Conservation (phyloP, 2,888 invertebrate genomes). For the Leucophenga maculata region DNA sequence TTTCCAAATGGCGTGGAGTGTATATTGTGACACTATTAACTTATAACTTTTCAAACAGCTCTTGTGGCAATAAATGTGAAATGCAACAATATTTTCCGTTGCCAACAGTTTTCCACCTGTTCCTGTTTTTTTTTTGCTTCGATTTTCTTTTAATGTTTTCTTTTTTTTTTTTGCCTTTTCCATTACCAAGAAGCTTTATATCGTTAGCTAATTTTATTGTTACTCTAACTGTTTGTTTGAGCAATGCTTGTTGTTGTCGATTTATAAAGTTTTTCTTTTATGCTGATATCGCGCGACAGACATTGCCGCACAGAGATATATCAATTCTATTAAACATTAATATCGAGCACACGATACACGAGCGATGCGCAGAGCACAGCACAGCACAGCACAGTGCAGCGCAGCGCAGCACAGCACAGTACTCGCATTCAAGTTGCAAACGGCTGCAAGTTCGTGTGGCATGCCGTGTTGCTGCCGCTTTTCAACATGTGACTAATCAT, state of each 20-base stretch:
- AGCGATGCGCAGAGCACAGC: too few relatives aligned
- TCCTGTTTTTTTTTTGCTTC: slow-evolving; percentile 43
- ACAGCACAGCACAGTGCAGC: too few relatives aligned
- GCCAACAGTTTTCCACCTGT: slow-evolving; percentile 61
- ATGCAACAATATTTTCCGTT: slow-evolving; percentile 47
- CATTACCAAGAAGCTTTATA: slow-evolving; percentile 50
- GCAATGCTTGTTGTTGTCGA: slow-evolving; percentile 29
- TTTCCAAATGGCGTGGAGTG: too few relatives aligned
- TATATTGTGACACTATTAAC: too few relatives aligned
- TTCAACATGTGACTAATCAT: slow-evolving; percentile 28
- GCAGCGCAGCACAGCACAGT: too few relatives aligned
- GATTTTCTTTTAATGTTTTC: slow-evolving; percentile 7
- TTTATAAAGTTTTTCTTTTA: not conserved
- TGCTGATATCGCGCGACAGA: not conserved
- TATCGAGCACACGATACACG: slow-evolving; percentile 31
- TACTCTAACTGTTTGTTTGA: slow-evolving; percentile 62
- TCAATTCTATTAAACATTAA: slow-evolving; percentile 61
- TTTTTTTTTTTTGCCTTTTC: slow-evolving; percentile 50
- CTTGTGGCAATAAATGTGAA: slow-evolving; percentile 34
- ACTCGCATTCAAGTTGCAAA: not conserved
- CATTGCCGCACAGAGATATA: slow-evolving; percentile 41
- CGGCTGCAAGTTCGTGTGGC: slow-evolving; percentile 15
- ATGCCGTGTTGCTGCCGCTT: slow-evolving; percentile 32
- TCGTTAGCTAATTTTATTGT: slow-evolving; percentile 65
- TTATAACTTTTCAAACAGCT: not conserved